Base-by-base conservation (phyloP, 1,140 invertebrate genomes). In the Saxidomus purpurata region DNA sequence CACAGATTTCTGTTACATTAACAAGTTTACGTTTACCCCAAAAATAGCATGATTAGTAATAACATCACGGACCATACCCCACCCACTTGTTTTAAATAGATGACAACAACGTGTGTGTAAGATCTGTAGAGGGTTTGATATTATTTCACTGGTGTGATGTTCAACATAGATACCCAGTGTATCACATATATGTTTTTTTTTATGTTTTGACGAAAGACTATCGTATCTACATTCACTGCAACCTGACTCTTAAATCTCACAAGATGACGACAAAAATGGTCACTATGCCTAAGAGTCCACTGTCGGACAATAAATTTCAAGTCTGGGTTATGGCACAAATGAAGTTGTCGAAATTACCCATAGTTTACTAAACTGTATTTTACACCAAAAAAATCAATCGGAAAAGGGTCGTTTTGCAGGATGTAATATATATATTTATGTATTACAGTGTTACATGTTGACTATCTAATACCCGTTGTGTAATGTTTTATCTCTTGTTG, bases 51-150 rank as follows among this genome's bases (percentile, higher is more conserved):
- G 67, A 36, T 19, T 15, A 8, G 59, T 71, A 71, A 38, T 71
- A 71, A 71, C 36, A 71, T 38, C 67, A 71, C 67, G 19, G 15
- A 36, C 67, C 31, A 38, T 71, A 71, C 67, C 67, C 67, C 67
- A 40, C 36, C 67, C 36, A 71, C 67, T 40, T 71, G 13, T 17
- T 71, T 38, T 38, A n/a, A 67, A 31, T 8, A 8, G 28, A 36
- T 67, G 19, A 31, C 25, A 36, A 2, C n/a, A 36, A 4, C 31
- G 61, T 11, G 19, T 22, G 31, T 67, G 61, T 9, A 13, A 31
- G 28, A 31, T 4, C 15, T 34, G 61, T 67, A 67, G 61, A 67
- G 25, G 4, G 15, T 22, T 4, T 13, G n/a, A 55, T 11, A 22
- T 55, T 55, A 55, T 22, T 55, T 22, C 52, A 22, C 52, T 55